A percentile compares a stretch with the other conserved stretches of the same genome.
phyloP scores from a whole-genome alignment of 53 echinoderm and acorn worm species.

The Hippasteria phrygiana region DNA sequence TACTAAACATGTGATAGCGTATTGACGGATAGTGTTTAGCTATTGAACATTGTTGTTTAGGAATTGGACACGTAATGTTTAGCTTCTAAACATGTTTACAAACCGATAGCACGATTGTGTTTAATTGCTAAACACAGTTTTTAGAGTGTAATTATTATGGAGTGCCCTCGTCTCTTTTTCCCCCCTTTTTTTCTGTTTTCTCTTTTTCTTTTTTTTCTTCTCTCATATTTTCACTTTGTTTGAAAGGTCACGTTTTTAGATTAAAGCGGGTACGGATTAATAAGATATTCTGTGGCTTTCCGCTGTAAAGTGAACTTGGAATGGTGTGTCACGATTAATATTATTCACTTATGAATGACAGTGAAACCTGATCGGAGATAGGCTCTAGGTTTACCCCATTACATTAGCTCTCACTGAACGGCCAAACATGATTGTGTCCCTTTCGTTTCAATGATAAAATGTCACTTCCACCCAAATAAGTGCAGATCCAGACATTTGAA shows the following conservation, averaged over 20 bases:
- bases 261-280: neutral
- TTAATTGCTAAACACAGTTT: too few species aligned
- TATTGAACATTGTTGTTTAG: too few species aligned
- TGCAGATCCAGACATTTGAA: neutral
- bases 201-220: neutral
- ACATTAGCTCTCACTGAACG: neutral
- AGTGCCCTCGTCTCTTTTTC: neutral
- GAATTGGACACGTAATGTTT: too few species aligned
- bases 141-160: neutral
- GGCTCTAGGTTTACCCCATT: slow-evolving; percentile 8
- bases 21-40: too few species aligned
- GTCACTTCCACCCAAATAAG: neutral
- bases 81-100: too few species aligned
- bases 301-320: neutral
- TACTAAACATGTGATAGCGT: too few species aligned
- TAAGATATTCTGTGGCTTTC: neutral
- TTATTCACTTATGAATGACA: neutral
- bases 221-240: neutral
- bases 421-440: slow-evolving; percentile 4
- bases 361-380: neutral
- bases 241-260: neutral
- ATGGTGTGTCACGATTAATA: slow-evolving; percentile 8
- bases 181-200: neutral
- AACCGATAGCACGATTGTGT: too few species aligned
- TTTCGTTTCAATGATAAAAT: neutral